A percentile compares a stretch with the other conserved stretches of the same genome.
These are phyloP conservation scores for Stegana nigrithorax DNA, from an alignment of 2,888 invertebrate genomes.

Conservation along the genomic window DNA sequence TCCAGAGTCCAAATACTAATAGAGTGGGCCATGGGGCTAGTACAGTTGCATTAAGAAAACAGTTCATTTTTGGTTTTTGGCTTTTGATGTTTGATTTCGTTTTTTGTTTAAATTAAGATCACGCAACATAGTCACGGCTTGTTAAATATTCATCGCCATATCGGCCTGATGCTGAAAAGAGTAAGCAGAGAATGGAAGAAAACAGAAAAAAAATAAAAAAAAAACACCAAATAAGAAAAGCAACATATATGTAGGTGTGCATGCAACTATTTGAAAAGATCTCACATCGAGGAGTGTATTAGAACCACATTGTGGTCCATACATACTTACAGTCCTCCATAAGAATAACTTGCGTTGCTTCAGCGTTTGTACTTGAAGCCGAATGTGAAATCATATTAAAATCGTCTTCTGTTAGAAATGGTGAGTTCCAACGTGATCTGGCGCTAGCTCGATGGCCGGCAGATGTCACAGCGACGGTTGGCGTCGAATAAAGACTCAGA, in stretches of 20 bases:
- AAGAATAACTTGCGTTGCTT: slow-evolving; percentile 78
- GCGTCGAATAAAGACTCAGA: slow-evolving; percentile 84
- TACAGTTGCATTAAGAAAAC: no score
- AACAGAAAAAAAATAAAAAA: slow-evolving; percentile 1
- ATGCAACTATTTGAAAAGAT: no score
- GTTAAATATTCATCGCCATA: slow-evolving; percentile 65
- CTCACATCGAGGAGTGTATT: no score
- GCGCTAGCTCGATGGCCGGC: slow-evolving; percentile 76
- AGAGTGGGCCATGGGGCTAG: no score
- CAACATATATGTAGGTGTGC: no score
- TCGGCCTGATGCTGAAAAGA: slow-evolving; percentile 55
- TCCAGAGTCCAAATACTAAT: no score
- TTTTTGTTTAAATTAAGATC: slow-evolving; percentile 39
- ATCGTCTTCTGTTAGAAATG: slow-evolving; percentile 93
- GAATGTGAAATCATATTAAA: slow-evolving; percentile 91
- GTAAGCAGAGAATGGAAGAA: slow-evolving; percentile 13
- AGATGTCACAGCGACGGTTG: slow-evolving; percentile 69
- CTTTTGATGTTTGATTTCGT: no score
- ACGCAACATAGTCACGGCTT: slow-evolving; percentile 66
- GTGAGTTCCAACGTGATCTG: slow-evolving; percentile 85
- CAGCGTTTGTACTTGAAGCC: slow-evolving; percentile 72
- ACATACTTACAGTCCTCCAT: slow-evolving; percentile 81
- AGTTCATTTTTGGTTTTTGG: no score
- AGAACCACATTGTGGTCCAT: no score
- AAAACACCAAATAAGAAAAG: background rate